Evolutionary conservation across 2,888 invertebrate species (phyloP), one percentile per base, ranked within the genome.

Genomic region (Agriotes lineatus): DNA sequence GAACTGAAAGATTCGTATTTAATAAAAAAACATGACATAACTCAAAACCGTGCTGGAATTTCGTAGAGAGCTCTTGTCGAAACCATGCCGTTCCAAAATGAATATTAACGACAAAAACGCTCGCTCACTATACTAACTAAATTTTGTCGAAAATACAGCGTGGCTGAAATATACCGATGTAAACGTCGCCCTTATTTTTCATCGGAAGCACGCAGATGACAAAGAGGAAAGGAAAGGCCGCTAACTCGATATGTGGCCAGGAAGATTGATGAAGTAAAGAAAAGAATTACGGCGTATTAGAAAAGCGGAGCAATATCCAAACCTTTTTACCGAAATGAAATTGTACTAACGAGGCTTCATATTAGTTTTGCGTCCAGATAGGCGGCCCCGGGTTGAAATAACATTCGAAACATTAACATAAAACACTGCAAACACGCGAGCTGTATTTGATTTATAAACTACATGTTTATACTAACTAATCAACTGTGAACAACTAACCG

Each of bases 401-500:
- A 25, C 33, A 12, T 52, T 10, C 25, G 19, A 56, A 37, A 33
- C 18, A 22, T 42, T 16, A 9, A 1, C 3, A 5, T 16, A 22
- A 48, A 48, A 48, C 22, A 48, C 14, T 48, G 33, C 58, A 42
- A 57, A 42, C 12, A 33, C 39, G 25, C 58, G 25, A 58, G 19
- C 25, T 45, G 30, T 33, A 52, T 50, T 16, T 42, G 25, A 60
- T 67, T 61, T 60, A 60, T 56, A 67, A 67, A 54, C 63, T 65
- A 54, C 60, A 58, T 69, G 59, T 69, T 69, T 65, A 64, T 52
- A 65, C 44, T 63, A n/a, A 58, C 52, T 59, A 64, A 64, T 63
- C 56, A 68, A 63, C 68, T 69, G 69, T 64, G 69, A 65, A 69
- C 3, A 65, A 60, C 22, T 18, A 12, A 60, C 56, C 61, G 30